Evolutionary conservation across 2,113 vertebrate genomes (phyloP).

Genomic region (Ailurus styani): DNA sequence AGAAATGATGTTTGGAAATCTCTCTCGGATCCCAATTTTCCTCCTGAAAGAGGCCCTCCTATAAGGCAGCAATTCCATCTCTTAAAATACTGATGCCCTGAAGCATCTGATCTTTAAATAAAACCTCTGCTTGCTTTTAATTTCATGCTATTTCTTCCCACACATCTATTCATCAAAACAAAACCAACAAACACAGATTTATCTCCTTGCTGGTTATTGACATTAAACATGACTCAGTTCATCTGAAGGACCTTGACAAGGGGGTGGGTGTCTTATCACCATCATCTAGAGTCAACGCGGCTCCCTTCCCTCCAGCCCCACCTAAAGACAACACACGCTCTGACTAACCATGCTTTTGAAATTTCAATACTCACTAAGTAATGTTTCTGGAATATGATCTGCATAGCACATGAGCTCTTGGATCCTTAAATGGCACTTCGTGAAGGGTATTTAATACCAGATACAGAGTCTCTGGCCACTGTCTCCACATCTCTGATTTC

Average conservation of each 20-base stretch:
- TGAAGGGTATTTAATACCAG: not conserved
- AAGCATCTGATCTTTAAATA: not conserved
- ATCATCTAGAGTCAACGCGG: rapidly evolving
- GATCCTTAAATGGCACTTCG: not conserved
- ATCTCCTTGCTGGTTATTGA: not conserved
- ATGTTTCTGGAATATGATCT: not conserved
- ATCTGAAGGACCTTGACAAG: not conserved
- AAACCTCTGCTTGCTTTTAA: not conserved
- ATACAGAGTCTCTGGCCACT: not conserved
- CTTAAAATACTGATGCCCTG: not conserved
- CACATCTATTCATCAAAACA: not conserved
- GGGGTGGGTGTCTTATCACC: not conserved
- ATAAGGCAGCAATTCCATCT: not conserved
- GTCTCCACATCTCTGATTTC: not conserved
- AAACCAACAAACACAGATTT: not conserved
- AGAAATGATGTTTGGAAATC: not conserved
- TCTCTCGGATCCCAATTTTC: not conserved
- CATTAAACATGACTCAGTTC: not conserved
- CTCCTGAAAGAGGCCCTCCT: not conserved
- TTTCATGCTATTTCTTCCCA: not conserved
- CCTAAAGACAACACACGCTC: rapidly evolving
- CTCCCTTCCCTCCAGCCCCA: not conserved
- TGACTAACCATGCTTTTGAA: not conserved
- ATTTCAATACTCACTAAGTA: not conserved
- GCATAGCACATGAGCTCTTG: rapidly evolving